Percentiles rank a stretch among this genome's conserved stretches.
Evolutionary conservation across 2,113 vertebrate genomes (phyloP).

Genomic region (Bubo blakistoni): DNA sequence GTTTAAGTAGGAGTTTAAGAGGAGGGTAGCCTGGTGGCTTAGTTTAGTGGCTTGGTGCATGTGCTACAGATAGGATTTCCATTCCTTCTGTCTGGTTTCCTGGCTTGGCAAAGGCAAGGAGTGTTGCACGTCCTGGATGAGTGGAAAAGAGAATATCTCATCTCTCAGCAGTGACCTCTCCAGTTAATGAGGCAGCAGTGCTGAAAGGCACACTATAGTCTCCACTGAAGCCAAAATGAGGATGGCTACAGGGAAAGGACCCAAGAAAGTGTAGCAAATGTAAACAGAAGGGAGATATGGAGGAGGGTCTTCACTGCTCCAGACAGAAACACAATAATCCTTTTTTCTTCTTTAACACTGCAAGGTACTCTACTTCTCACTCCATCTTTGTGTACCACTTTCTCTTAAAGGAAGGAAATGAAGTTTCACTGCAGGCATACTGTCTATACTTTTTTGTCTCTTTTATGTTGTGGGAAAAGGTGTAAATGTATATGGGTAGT

Average conservation of each 20-base stretch:
- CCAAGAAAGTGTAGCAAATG: not conserved
- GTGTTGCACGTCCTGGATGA: not conserved
- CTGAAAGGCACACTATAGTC: not conserved
- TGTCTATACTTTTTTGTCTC: not conserved
- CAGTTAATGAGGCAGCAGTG: not conserved
- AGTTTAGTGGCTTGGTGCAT: not conserved
- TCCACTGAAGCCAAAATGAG: not conserved
- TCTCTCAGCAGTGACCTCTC: not conserved
- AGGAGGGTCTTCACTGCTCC: not conserved
- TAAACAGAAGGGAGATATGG: not conserved
- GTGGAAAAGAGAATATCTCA: not conserved
- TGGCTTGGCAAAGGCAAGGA: conserved; percentile 13
- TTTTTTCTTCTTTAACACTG: not conserved
- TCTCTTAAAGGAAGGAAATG: not conserved
- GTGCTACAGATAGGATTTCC: conserved; percentile 25
- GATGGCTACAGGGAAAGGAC: not conserved
- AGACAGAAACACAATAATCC: not conserved
- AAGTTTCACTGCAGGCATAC: not conserved
- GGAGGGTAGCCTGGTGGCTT: not conserved
- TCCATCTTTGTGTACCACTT: not conserved
- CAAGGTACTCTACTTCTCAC: not conserved
- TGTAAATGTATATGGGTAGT: not conserved
- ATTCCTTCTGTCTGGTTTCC: conserved; percentile 36
- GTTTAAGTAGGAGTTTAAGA: not conserved
- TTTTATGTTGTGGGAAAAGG: not conserved